These are phyloP conservation scores for Albula glossodonta DNA, from an alignment of 2,113 vertebrate species.

Conservation along the genomic window DNA sequence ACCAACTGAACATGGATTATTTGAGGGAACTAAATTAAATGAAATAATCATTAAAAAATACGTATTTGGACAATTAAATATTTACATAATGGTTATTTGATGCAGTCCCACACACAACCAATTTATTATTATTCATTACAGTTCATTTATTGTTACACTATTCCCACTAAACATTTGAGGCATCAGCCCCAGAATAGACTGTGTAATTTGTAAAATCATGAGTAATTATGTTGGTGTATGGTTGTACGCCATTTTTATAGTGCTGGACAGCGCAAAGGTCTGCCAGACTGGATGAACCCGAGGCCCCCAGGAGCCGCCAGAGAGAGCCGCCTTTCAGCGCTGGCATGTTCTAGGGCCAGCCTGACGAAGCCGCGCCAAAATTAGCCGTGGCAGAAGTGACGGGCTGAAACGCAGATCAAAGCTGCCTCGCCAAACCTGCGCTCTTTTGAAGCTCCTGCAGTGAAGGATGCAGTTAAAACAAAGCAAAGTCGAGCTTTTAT, in stretches of 20 bases:
- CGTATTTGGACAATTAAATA: too few species aligned
- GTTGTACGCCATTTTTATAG: not conserved
- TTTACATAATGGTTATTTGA: not conserved
- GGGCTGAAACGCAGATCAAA: conserved; percentile 23
- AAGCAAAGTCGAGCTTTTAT: conserved; percentile 9
- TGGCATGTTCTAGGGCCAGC: not conserved
- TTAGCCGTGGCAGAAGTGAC: not conserved
- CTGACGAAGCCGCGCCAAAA: not conserved
- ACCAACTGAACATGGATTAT: too few species aligned
- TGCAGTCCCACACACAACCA: not conserved
- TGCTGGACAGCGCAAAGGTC: not conserved
- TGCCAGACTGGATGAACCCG: not conserved
- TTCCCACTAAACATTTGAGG: not conserved
- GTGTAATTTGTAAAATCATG: not conserved
- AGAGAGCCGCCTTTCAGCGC: not conserved
- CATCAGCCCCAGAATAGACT: not conserved
- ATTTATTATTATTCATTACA: too few species aligned
- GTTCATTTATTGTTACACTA: not conserved
- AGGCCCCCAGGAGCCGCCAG: not conserved
- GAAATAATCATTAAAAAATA: too few species aligned
- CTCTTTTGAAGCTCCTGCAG: conserved; percentile 13
- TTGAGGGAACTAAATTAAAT: too few species aligned
- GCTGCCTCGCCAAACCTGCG: not conserved
- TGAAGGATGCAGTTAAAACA: conserved; percentile 16
- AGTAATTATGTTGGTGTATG: not conserved